phyloP scores from a whole-genome alignment of 2,113 vertebrate species.

The Zapornia atra region DNA sequence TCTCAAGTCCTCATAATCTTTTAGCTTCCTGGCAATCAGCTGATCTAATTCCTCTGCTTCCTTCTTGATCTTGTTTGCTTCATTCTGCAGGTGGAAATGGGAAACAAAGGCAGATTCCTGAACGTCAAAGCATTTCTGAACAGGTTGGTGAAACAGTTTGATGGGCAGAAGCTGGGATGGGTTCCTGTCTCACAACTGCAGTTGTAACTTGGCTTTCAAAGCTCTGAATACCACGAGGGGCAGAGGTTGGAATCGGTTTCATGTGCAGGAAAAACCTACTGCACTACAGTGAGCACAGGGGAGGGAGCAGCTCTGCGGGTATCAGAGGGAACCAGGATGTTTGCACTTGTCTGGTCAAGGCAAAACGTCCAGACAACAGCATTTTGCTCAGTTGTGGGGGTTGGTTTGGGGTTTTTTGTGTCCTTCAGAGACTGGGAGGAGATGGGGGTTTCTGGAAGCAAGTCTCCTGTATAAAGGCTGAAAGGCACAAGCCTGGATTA shows the following conservation, averaged over 20 bases:
- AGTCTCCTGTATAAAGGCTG: neutral
- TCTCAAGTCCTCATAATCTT: slow-evolving; percentile 90
- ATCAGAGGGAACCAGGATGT: neutral
- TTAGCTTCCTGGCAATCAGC: slow-evolving; percentile 89
- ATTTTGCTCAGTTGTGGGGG: neutral
- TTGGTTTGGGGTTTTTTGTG: neutral
- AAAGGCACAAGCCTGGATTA: neutral
- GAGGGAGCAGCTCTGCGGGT: neutral
- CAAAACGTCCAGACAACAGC: neutral
- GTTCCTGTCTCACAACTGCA: neutral
- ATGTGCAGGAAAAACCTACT: neutral
- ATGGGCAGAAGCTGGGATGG: neutral
- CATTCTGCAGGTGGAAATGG: slow-evolving; percentile 73
- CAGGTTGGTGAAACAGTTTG: neutral
- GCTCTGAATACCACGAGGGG: neutral
- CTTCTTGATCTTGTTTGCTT: slow-evolving; percentile 92
- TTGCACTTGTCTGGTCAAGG: neutral
- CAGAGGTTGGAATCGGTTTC: neutral
- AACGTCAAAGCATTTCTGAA: neutral
- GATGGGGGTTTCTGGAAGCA: neutral
- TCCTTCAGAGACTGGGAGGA: neutral
- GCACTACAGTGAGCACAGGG: neutral
- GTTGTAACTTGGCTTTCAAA: neutral
- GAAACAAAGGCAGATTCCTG: neutral
- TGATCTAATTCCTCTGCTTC: slow-evolving; percentile 90